These are phyloP conservation scores for Eucidaris tribuloides DNA, from an alignment of 35 echinoderm and acorn worm genomes.

Conservation along the genomic window DNA sequence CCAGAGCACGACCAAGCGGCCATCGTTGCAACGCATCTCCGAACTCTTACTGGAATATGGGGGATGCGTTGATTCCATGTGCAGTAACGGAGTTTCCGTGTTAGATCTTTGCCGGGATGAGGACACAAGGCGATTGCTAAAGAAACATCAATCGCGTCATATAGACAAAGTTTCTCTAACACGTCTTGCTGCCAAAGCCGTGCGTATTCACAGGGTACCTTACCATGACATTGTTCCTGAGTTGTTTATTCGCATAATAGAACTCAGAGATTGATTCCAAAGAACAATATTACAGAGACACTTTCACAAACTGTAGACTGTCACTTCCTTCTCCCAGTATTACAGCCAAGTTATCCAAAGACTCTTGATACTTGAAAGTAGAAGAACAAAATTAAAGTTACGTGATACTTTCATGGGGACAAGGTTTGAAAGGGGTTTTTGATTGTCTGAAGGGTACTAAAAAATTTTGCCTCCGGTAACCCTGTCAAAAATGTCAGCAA, in stretches of 20 bases:
- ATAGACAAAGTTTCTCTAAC: not conserved
- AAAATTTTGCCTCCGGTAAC: too few relatives aligned
- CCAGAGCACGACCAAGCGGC: not conserved
- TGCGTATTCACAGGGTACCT: not conserved
- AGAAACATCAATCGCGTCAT: not conserved
- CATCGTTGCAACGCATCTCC: not conserved
- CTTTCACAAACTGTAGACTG: too few relatives aligned
- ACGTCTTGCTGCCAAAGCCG: not conserved
- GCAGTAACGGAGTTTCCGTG: not conserved
- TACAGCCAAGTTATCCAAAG: too few relatives aligned
- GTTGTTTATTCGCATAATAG: not conserved
- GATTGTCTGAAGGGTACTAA: too few relatives aligned
- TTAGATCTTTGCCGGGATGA: conserved; percentile 9
- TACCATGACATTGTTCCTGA: not conserved
- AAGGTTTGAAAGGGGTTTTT: too few relatives aligned
- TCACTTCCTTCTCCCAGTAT: too few relatives aligned
- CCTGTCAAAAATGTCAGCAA: too few relatives aligned
- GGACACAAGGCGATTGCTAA: not conserved
- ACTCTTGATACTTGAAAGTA: too few relatives aligned
- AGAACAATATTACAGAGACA: too few relatives aligned
- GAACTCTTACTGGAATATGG: not conserved
- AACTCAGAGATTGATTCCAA: not conserved
- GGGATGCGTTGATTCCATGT: not conserved
- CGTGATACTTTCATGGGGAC: too few relatives aligned
- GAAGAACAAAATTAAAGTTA: too few relatives aligned